These are phyloP conservation scores for Apoderus coryli DNA, from an alignment of 2,888 invertebrate species.

Conservation along the genomic window DNA sequence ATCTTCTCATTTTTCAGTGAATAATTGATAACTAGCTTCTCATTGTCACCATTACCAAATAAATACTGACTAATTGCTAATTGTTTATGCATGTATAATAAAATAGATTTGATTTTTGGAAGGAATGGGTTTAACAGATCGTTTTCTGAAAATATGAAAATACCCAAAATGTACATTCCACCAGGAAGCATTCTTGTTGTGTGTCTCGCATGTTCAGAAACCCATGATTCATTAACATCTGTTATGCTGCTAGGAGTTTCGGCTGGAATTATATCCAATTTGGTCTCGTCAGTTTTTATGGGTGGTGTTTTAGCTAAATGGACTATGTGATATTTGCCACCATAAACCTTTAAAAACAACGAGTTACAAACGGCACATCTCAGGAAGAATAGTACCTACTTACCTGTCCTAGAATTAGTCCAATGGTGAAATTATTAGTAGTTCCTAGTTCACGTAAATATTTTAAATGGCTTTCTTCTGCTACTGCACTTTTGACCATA, in stretches of 20 bases:
- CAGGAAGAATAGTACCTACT: conserved; percentile 17
- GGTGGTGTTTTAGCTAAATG: conserved; percentile 71
- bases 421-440: conserved; percentile 49
- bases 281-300: conserved; percentile 32
- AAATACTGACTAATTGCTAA: conserved; percentile 42
- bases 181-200: conserved; percentile 84
- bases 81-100: conserved; percentile 42
- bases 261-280: conserved; percentile 16
- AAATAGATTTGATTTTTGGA: conserved; percentile 42
- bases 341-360: conserved; percentile 37
- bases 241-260: conserved; percentile 29
- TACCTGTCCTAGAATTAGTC: conserved; percentile 72
- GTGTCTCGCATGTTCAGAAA: conserved; percentile 72
- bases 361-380: conserved; percentile 16
- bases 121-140: conserved; percentile 45
- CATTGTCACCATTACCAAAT: conserved; percentile 42
- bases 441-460: conserved; percentile 52
- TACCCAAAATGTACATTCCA: conserved; percentile 56
- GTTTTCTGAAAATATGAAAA: conserved; percentile 58
- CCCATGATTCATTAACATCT: conserved; percentile 51
- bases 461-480: conserved; percentile 51
- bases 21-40: conserved; percentile 52
- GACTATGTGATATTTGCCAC: conserved; percentile 58
- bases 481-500: conserved; percentile 45
- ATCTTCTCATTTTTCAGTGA: conserved; percentile 38